Conservation (phyloP, 2,113 vertebrate genomes). For the Cygnus atratus region DNA sequence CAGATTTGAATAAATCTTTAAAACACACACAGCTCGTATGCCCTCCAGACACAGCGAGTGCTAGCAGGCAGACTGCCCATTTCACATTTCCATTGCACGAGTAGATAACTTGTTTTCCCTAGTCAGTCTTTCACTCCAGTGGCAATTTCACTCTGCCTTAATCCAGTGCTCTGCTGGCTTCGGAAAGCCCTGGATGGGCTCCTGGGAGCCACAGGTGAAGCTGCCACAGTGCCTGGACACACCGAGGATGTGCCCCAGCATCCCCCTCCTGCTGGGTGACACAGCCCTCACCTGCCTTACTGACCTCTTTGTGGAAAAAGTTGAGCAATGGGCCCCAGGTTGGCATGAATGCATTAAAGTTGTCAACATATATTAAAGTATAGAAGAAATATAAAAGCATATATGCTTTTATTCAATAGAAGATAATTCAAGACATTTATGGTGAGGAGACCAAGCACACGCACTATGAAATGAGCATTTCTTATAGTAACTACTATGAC, state of each 20-base stretch:
- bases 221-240: background rate
- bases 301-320: constrained; percentile 26
- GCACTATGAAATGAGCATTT: constrained; percentile 38
- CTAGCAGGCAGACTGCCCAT: background rate
- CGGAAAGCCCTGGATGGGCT: background rate
- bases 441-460: background rate
- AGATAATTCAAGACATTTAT: constrained; percentile 38
- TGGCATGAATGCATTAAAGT: background rate
- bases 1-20: background rate
- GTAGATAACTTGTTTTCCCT: background rate
- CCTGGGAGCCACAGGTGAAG: background rate
- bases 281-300: background rate
- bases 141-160: background rate
- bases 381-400: constrained; percentile 1
- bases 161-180: background rate
- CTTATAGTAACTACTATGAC: constrained; percentile 7
- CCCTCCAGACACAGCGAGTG: background rate
- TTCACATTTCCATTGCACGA: background rate
- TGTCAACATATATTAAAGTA: background rate
- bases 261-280: background rate
- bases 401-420: background rate
- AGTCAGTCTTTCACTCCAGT: background rate
- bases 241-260: background rate
- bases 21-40: background rate
- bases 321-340: background rate